Conservation (phyloP, 2,113 vertebrate genomes). For the Alexandromys fortis region DNA sequence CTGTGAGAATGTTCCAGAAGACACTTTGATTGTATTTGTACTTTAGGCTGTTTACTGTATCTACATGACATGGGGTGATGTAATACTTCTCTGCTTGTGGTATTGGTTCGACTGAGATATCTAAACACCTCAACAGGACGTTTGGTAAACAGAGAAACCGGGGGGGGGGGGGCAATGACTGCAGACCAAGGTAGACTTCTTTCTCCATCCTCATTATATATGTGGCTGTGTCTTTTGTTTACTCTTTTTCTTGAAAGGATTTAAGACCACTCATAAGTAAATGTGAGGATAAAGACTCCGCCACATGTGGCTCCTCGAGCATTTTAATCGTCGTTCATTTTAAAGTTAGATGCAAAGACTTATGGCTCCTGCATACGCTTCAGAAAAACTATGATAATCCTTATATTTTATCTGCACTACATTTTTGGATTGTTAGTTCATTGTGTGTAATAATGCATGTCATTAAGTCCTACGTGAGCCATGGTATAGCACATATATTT, state of each 20-base stretch:
- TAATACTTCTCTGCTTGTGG: neutral
- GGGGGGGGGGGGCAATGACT: neutral
- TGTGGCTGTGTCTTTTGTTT: slow-evolving; percentile 66
- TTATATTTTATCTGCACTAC: neutral
- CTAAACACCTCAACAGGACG: neutral
- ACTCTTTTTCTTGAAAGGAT: slow-evolving; percentile 64
- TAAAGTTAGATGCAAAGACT: slow-evolving; percentile 48
- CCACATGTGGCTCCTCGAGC: neutral
- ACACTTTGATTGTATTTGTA: neutral
- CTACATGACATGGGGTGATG: neutral
- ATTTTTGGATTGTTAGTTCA: slow-evolving; percentile 27
- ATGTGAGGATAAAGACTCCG: slow-evolving; percentile 56
- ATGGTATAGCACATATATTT: neutral
- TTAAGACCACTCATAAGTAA: slow-evolving; percentile 75
- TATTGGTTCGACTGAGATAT: neutral
- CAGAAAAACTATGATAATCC: neutral
- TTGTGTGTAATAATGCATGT: neutral
- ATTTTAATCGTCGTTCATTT: slow-evolving; percentile 62
- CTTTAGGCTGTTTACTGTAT: neutral
- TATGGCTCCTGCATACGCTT: neutral
- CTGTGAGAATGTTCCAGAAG: neutral
- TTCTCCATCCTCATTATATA: slow-evolving; percentile 68
- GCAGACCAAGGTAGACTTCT: slow-evolving; percentile 25
- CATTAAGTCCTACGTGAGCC: neutral
- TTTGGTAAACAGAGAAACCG: slow-evolving; percentile 29